Percentiles rank a stretch among this genome's conserved stretches.
Conservation (phyloP, 1,140 invertebrate species). For the Archivesica marissinica region DNA sequence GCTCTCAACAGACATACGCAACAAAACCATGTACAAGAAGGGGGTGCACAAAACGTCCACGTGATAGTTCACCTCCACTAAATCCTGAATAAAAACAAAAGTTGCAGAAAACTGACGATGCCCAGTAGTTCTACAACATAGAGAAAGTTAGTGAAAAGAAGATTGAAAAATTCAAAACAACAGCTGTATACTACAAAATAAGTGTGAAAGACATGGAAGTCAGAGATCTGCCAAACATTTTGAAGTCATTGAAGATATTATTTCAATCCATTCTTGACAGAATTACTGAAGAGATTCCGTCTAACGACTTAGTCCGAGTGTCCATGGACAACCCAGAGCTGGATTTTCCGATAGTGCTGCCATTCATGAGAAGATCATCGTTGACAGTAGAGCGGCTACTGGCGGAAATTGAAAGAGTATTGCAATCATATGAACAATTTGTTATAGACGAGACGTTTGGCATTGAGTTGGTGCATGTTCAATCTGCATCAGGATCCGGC, state of each 20-base stretch:
- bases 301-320: slow-evolving; percentile 16
- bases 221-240: slow-evolving; percentile 20
- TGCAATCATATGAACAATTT: slow-evolving; percentile 40
- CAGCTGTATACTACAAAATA: slow-evolving; percentile 35
- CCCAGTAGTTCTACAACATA: neutral
- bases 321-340: slow-evolving; percentile 28
- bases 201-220: slow-evolving; percentile 5
- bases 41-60: neutral
- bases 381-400: slow-evolving; percentile 20
- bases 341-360: slow-evolving; percentile 29
- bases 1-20: slow-evolving; percentile 23
- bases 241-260: slow-evolving; percentile 6
- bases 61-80: no score
- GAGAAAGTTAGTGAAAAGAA: slow-evolving; percentile 22
- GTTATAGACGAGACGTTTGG: slow-evolving; percentile 38
- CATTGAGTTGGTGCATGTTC: slow-evolving; percentile 21
- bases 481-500: neutral
- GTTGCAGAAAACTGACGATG: neutral
- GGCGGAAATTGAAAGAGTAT: slow-evolving; percentile 20
- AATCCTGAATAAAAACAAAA: neutral
- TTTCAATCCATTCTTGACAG: slow-evolving; percentile 22
- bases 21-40: slow-evolving; percentile 35
- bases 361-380: slow-evolving; percentile 32
- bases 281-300: neutral
- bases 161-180: slow-evolving; percentile 35